Evolutionary conservation across 92 coral and sea anemone genomes (phyloP).

Genomic region (Epizoanthus ramosus): DNA sequence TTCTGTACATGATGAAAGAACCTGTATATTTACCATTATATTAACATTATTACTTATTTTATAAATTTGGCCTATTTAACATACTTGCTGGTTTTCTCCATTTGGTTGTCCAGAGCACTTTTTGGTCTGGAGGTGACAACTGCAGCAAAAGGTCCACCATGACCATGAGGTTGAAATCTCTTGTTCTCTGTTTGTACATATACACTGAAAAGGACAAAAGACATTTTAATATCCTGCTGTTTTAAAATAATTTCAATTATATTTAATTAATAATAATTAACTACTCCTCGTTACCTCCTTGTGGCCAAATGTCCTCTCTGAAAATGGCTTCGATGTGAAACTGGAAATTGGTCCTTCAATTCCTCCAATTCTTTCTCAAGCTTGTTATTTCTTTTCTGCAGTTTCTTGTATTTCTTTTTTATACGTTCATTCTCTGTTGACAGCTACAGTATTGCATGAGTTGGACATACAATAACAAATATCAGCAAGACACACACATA

Average conservation of each 20-base stretch:
- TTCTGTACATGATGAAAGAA: too few species aligned
- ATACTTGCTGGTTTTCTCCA: conserved; percentile 62
- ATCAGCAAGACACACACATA: too few species aligned
- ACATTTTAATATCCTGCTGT: background rate
- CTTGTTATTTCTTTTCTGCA: conserved; percentile 62
- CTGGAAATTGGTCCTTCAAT: conserved; percentile 57
- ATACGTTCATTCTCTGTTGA: conserved; percentile 88
- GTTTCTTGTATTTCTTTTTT: conserved; percentile 78
- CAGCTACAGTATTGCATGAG: conserved; percentile 48
- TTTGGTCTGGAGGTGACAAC: conserved; percentile 20
- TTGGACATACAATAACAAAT: background rate
- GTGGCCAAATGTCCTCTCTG: conserved; percentile 33
- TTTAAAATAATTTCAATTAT: too few species aligned
- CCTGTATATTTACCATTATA: too few species aligned
- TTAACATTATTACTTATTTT: too few species aligned
- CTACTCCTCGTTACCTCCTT: conserved; percentile 54
- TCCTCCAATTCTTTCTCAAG: conserved; percentile 73
- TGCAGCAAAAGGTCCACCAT: background rate
- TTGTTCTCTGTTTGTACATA: conserved; percentile 79
- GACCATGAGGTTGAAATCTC: background rate
- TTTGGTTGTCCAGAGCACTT: conserved; percentile 43
- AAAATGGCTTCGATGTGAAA: conserved; percentile 29
- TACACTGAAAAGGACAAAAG: conserved; percentile 39
- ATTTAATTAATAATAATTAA: too few species aligned
- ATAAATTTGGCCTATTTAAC: background rate